These are phyloP conservation scores for Polydesmus complanatus DNA, from an alignment of 2,888 invertebrate species.

Conservation along the genomic window DNA sequence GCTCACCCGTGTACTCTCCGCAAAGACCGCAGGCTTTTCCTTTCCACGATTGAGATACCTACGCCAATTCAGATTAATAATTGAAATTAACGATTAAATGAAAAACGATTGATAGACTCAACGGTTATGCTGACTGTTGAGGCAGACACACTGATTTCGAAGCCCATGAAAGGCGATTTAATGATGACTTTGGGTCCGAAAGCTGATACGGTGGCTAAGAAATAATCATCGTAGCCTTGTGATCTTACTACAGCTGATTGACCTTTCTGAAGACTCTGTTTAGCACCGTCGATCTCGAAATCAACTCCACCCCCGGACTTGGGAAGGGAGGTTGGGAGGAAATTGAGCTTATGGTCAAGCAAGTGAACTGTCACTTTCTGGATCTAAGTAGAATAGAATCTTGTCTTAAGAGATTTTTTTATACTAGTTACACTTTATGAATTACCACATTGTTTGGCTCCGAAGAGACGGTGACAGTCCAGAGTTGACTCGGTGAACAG, in stretches of 20 bases:
- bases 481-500: slow-evolving; percentile 24
- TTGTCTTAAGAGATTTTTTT: neutral
- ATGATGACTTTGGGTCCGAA: neutral
- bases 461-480: slow-evolving; percentile 4
- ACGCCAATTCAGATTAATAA: neutral
- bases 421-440: neutral
- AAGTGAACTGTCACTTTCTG: neutral
- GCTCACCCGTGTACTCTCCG: slow-evolving; percentile 1
- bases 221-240: slow-evolving; percentile 9
- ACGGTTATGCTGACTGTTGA: no score
- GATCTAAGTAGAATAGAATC: neutral
- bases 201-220: slow-evolving; percentile 4
- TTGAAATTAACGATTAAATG: no score
- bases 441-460: slow-evolving; percentile 3
- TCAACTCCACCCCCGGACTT: neutral
- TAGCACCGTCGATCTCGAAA: slow-evolving; percentile 1
- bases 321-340: neutral
- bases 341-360: neutral
- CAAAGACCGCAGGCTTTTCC: slow-evolving; percentile 12
- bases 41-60: slow-evolving; percentile 10
- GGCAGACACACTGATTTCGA: neutral
- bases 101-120: neutral
- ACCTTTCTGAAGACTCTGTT: slow-evolving; percentile 1
- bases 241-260: slow-evolving; percentile 8
- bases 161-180: slow-evolving; percentile 8